Evolutionary conservation across 2,797 vertebrate species (phyloP).

Genomic region (Paratrypauchen microcephalus): DNA sequence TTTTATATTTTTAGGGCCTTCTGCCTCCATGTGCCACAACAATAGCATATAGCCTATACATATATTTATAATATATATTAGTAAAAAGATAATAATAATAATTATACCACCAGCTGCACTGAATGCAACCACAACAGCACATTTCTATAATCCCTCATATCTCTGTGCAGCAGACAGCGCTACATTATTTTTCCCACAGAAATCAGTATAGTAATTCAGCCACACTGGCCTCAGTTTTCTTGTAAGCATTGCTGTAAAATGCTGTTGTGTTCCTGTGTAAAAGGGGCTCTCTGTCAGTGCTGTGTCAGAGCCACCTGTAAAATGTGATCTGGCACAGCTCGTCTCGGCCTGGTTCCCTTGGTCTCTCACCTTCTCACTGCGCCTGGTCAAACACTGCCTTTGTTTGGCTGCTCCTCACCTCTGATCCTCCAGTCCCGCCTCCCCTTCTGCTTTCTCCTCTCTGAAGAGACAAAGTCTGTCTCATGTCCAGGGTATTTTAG

Average conservation of each 20-base stretch:
- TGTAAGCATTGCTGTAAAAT: constrained; percentile 39
- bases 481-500: constrained; percentile 17
- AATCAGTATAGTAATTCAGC: constrained; percentile 36
- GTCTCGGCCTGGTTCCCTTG: constrained; percentile 15
- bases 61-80: too few relatives aligned
- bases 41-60: too few relatives aligned
- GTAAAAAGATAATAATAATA: too few relatives aligned
- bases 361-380: constrained; percentile 38
- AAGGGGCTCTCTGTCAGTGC: constrained; percentile 30
- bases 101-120: too few relatives aligned
- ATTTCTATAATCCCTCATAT: constrained; percentile 61
- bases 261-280: constrained; percentile 43
- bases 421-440: constrained; percentile 22
- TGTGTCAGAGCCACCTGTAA: constrained; percentile 26
- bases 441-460: constrained; percentile 16
- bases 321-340: constrained; percentile 41
- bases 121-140: constrained; percentile 25
- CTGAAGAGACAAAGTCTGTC: constrained; percentile 12
- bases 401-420: constrained; percentile 27
- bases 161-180: constrained; percentile 50
- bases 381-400: constrained; percentile 38
- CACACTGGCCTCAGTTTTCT: constrained; percentile 38
- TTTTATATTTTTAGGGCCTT: too few relatives aligned
- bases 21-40: too few relatives aligned
- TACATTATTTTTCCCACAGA: constrained; percentile 48